Evolutionary conservation across 2,888 invertebrate genomes (phyloP).

Genomic region (Andrena fulva): DNA sequence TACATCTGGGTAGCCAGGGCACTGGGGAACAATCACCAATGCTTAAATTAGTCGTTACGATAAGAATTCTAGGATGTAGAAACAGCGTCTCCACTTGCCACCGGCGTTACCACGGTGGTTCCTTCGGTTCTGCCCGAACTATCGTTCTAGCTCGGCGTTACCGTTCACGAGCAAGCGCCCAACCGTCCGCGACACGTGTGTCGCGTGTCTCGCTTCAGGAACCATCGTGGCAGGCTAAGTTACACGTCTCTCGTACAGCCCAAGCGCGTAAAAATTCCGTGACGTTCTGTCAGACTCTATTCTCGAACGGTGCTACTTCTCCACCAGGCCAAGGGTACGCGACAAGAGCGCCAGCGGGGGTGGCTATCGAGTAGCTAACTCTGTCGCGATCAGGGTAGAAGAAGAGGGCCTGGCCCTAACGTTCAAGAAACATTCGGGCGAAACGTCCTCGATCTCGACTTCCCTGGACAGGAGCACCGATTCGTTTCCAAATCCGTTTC

Average conservation of each 20-base stretch:
- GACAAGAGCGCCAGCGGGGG: background rate
- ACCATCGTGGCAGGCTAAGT: slow-evolving; percentile 65
- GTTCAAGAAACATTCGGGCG: background rate
- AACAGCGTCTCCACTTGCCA: slow-evolving; percentile 60
- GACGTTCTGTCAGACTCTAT: slow-evolving; percentile 28
- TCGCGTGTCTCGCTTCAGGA: slow-evolving; percentile 30
- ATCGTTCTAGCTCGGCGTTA: background rate
- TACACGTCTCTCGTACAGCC: slow-evolving; percentile 38
- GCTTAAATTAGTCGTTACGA: slow-evolving; percentile 84
- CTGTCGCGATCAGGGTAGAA: background rate
- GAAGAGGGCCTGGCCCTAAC: background rate
- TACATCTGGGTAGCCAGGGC: slow-evolving; percentile 99
- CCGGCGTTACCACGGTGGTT: slow-evolving; percentile 68
- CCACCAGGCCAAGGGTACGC: slow-evolving; percentile 14
- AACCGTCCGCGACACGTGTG: too few relatives aligned
- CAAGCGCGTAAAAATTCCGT: slow-evolving; percentile 29
- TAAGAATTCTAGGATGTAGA: slow-evolving; percentile 74
- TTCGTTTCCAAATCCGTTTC: slow-evolving; percentile 20
- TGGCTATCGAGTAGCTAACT: slow-evolving; percentile 6
- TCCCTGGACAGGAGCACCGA: slow-evolving; percentile 8
- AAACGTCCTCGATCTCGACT: background rate
- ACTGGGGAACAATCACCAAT: slow-evolving; percentile 90
- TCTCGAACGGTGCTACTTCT: slow-evolving; percentile 13
- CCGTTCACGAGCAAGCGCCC: too few relatives aligned
- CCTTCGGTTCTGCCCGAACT: slow-evolving; percentile 29